Percentiles rank a stretch among this genome's conserved stretches.
Conservation (phyloP, 2,113 vertebrate species). For the Martes martes region DNA sequence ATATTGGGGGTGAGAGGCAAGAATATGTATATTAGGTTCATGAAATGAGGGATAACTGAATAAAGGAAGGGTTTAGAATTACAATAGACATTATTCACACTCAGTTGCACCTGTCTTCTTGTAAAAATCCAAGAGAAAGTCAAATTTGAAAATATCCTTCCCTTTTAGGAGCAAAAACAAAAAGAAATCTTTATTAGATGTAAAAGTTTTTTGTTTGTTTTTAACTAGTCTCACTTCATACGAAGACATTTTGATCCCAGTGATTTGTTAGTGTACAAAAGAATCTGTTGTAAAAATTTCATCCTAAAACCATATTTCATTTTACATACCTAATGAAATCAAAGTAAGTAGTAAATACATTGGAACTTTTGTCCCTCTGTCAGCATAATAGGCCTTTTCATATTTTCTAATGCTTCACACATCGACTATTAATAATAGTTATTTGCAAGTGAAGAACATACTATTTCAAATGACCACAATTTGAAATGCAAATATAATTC, state of each 20-base stretch:
- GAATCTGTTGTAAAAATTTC: neutral
- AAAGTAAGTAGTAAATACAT: neutral
- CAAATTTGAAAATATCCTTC: neutral
- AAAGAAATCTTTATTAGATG: neutral
- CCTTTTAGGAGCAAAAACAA: neutral
- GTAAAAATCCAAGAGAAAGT: neutral
- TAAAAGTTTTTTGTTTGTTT: neutral
- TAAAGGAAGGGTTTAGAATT: neutral
- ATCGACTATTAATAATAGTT: constrained; percentile 35
- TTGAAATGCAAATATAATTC: constrained; percentile 28
- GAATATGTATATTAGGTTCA: neutral
- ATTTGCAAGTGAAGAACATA: neutral
- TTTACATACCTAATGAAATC: constrained; percentile 4
- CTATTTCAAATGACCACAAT: neutral
- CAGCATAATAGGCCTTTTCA: neutral
- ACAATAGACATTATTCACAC: neutral
- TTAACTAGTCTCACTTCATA: neutral
- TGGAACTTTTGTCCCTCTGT: neutral
- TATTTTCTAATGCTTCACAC: neutral
- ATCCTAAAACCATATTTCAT: neutral
- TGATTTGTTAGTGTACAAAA: neutral
- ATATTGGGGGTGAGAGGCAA: too few species aligned
- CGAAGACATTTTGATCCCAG: neutral
- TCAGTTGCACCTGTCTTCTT: neutral
- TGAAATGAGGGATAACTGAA: neutral